Percentiles rank a stretch among this genome's conserved stretches.
Conservation (phyloP, 1,140 invertebrate species). For the Drosophila albomicans region DNA sequence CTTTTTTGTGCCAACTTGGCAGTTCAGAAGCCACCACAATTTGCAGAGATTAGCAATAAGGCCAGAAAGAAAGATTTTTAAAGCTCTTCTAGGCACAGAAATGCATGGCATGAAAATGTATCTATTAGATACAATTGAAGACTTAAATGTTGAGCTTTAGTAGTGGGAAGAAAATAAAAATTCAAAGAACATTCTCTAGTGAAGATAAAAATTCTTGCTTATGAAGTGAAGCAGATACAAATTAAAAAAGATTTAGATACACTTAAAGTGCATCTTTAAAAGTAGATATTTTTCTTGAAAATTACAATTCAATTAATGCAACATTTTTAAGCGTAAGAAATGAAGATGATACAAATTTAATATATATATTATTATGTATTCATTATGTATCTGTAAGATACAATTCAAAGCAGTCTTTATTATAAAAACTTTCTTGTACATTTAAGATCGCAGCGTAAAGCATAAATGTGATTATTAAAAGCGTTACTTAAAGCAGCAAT, state of each 20-base stretch:
- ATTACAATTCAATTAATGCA: too few relatives aligned
- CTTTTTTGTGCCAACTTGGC: slow-evolving; percentile 59
- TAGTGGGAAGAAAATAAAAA: not conserved
- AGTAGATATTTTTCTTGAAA: too few relatives aligned
- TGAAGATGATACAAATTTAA: too few relatives aligned
- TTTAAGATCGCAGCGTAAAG: not conserved
- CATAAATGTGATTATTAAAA: not conserved
- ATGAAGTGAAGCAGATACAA: too few relatives aligned
- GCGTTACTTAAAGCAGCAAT: not conserved
- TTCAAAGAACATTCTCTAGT: too few relatives aligned
- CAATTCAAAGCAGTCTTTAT: too few relatives aligned
- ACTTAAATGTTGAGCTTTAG: not conserved
- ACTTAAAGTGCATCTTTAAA: too few relatives aligned
- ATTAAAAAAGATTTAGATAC: too few relatives aligned
- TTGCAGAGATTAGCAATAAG: slow-evolving; percentile 12
- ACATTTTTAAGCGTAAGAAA: too few relatives aligned
- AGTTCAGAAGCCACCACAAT: slow-evolving; percentile 26
- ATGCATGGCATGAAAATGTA: not conserved
- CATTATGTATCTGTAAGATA: too few relatives aligned
- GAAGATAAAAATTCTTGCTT: too few relatives aligned
- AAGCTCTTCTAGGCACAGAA: not conserved
- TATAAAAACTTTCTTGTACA: not conserved
- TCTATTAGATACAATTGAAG: not conserved
- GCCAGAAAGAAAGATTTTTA: not conserved
- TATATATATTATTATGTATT: too few relatives aligned